Evolutionary conservation across 2,888 invertebrate genomes (phyloP).

Genomic region (Dynastes hyllus): DNA sequence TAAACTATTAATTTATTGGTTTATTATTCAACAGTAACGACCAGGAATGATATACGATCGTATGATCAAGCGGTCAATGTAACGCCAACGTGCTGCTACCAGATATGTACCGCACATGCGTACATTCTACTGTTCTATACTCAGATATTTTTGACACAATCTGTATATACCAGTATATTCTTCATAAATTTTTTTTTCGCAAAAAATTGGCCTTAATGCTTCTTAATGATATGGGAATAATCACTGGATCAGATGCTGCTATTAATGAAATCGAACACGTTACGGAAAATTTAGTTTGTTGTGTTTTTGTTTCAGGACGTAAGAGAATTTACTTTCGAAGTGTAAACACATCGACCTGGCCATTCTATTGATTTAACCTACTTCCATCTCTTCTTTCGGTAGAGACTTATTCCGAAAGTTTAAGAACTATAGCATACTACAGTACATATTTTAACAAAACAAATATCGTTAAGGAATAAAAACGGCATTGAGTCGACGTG

Average conservation of each 20-base stretch:
- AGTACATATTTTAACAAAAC: too few relatives aligned
- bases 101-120: too few relatives aligned
- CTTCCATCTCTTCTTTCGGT: background rate
- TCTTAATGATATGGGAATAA: background rate
- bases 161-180: background rate
- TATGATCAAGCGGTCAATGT: too few relatives aligned
- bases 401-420: background rate
- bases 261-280: background rate
- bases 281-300: background rate
- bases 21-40: too few relatives aligned
- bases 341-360: constrained; percentile 16
- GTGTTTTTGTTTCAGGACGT: background rate
- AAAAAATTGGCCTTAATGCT: background rate
- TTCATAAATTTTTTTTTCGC: background rate
- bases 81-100: too few relatives aligned
- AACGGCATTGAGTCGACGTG: too few relatives aligned
- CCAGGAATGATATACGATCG: too few relatives aligned
- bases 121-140: too few relatives aligned
- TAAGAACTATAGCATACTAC: too few relatives aligned
- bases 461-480: too few relatives aligned
- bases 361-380: constrained; percentile 27
- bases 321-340: constrained; percentile 4
- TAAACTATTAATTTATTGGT: too few relatives aligned
- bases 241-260: background rate
- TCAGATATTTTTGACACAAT: background rate